phyloP scores from a whole-genome alignment of 2,797 vertebrate genomes.

The Acrossocheilus fasciatus region DNA sequence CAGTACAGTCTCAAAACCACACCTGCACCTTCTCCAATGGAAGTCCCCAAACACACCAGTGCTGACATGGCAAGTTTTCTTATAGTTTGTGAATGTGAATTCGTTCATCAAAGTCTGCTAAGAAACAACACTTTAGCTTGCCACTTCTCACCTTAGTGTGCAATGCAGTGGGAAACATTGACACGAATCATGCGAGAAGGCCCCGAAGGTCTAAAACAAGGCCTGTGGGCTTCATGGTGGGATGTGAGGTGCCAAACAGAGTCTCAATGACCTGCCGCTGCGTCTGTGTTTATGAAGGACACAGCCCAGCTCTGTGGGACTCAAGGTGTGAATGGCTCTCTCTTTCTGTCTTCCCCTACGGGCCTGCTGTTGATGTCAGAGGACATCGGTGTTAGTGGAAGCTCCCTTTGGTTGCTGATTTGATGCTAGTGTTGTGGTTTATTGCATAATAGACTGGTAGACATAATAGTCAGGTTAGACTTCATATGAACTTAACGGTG shows the following conservation, averaged over 20 bases:
- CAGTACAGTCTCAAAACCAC: slow-evolving; percentile 6
- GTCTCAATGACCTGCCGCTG: slow-evolving; percentile 11
- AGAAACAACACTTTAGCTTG: not conserved
- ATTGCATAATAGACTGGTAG: not conserved
- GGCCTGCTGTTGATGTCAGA: slow-evolving; percentile 4
- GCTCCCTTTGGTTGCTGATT: slow-evolving; percentile 36
- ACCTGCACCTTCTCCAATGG: slow-evolving; percentile 3
- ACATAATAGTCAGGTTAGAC: not conserved
- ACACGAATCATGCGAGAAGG: not conserved
- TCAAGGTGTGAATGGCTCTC: slow-evolving; percentile 44
- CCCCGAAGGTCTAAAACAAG: slow-evolving; percentile 8
- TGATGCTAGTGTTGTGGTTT: slow-evolving; percentile 2
- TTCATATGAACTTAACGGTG: not conserved
- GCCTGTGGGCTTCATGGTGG: not conserved
- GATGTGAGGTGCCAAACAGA: not conserved
- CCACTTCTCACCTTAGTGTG: slow-evolving; percentile 1
- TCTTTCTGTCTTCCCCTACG: slow-evolving; percentile 44
- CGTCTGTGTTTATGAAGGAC: slow-evolving; percentile 43
- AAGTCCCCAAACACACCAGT: slow-evolving; percentile 6
- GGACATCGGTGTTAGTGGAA: slow-evolving; percentile 6
- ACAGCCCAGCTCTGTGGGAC: slow-evolving; percentile 9
- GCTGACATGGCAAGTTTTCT: slow-evolving; percentile 6
- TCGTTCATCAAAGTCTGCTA: not conserved
- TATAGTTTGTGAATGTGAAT: not conserved
- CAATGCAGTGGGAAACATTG: not conserved